Base-by-base conservation (phyloP, 2,797 vertebrate species). In the Oreonectes daqikongensis region DNA sequence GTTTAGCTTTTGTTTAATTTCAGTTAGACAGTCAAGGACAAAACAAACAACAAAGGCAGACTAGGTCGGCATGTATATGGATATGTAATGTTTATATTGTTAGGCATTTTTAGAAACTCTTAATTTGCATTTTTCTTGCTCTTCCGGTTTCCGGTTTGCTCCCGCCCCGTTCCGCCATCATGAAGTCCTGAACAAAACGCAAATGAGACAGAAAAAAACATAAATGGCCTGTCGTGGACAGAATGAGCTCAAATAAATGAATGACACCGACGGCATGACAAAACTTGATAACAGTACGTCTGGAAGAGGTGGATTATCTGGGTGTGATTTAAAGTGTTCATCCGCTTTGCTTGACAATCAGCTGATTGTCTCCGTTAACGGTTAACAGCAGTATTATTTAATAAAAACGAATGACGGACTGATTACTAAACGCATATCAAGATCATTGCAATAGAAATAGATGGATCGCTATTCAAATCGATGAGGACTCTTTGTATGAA, bases 151-250 rank as follows among this genome's bases (percentile, higher is more conserved):
- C 87, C 90, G 88, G 75, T 88, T 88, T 86, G 89, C 90, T 93
- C 91, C 91, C 91, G 86, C 91, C 92, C 92, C 90, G 85, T 86
- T 91, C 91, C 92, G 93, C 93, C 93, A 94, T 94, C 90, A 93
- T 92, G 87, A 90, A 91, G 88, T 90, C 84, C 87, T 90, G 92
- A 92, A 93, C 92, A 93, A 92, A 92, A 86, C 92, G 90, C 88
- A 87, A 84, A 85, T 74, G 78, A 85, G 78, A 77, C 48, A 75
- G 84, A 88, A 82, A 79, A n/a, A 84, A 77, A 14, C 64, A 77
- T 30, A 88, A 86, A 90, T 89, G 90, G 86, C 78, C 85, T 85
- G 78, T 55, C 70, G 60, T 42, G 64, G 72, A 59, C 80, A 82
- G 75, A 75, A 67, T 83, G 79, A 84, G 77, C 82, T 79, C 50